A percentile compares a stretch with the other conserved stretches of the same genome.
These are phyloP conservation scores for Pogonomyrmex barbatus DNA, from an alignment of 1,140 invertebrate species.

Conservation along the genomic window DNA sequence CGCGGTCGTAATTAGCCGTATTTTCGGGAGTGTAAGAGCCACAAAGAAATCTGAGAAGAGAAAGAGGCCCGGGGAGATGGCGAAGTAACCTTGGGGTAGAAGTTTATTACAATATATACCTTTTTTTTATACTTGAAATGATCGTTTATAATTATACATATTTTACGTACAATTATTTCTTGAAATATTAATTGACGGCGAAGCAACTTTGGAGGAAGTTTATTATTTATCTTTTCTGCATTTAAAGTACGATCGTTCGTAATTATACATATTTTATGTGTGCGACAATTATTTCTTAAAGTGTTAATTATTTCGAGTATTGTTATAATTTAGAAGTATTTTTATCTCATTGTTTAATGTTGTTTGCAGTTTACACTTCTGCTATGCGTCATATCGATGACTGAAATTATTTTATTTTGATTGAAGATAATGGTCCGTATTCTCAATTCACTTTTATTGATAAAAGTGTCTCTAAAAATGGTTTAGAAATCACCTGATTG, in stretches of 20 bases:
- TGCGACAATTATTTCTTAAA: constrained; percentile 13
- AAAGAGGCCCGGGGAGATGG: neutral
- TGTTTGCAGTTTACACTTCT: too few relatives aligned
- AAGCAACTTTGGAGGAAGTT: neutral
- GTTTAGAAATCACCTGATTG: too few relatives aligned
- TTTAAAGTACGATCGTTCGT: neutral
- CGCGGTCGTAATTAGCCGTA: neutral
- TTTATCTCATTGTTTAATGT: neutral
- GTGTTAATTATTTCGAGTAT: neutral
- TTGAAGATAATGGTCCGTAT: neutral
- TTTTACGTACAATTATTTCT: constrained; percentile 29
- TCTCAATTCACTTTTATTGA: too few relatives aligned
- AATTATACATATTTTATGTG: constrained; percentile 17
- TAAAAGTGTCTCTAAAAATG: too few relatives aligned
- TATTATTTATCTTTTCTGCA: neutral
- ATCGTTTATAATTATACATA: constrained; percentile 1
- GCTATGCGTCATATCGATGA: neutral
- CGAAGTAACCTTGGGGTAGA: neutral
- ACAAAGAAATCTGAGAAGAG: constrained; percentile 17
- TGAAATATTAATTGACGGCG: constrained; percentile 1
- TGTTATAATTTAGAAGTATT: neutral
- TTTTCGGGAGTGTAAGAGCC: neutral
- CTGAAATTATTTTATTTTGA: neutral
- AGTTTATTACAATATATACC: neutral
- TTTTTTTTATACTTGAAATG: constrained; percentile 15